A percentile compares a stretch with the other conserved stretches of the same genome.
These are phyloP conservation scores for Smithornis capensis DNA, from an alignment of 2,113 vertebrate genomes.

Conservation along the genomic window DNA sequence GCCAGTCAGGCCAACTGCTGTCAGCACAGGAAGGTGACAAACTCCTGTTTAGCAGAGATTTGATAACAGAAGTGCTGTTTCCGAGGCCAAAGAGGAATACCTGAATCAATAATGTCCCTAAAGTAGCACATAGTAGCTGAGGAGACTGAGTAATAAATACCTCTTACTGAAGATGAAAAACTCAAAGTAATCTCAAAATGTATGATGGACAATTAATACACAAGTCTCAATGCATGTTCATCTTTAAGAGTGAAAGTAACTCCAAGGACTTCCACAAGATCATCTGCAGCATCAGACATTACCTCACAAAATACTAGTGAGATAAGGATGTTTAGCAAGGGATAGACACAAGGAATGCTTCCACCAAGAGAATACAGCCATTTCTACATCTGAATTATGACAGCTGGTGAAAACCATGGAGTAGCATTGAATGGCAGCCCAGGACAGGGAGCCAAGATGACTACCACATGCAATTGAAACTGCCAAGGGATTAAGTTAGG, in stretches of 20 bases:
- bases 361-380: background rate
- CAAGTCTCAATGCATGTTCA: background rate
- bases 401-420: conserved; percentile 49
- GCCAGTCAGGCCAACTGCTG: background rate
- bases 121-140: background rate
- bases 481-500: conserved; percentile 61
- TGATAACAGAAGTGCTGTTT: background rate
- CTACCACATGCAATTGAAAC: conserved; percentile 58
- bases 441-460: conserved; percentile 30
- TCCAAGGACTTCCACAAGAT: background rate
- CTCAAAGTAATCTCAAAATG: background rate
- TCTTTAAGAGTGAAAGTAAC: background rate
- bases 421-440: conserved; percentile 37
- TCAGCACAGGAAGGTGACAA: background rate
- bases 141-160: background rate
- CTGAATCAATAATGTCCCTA: background rate
- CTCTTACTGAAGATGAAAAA: background rate
- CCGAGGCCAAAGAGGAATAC: background rate
- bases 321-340: background rate
- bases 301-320: background rate
- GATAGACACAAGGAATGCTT: background rate
- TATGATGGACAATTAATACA: background rate
- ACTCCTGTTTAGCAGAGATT: background rate
- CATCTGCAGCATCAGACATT: background rate
- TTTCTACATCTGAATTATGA: background rate